phyloP scores from a whole-genome alignment of 2,888 invertebrate species.

The Melieria picta region DNA sequence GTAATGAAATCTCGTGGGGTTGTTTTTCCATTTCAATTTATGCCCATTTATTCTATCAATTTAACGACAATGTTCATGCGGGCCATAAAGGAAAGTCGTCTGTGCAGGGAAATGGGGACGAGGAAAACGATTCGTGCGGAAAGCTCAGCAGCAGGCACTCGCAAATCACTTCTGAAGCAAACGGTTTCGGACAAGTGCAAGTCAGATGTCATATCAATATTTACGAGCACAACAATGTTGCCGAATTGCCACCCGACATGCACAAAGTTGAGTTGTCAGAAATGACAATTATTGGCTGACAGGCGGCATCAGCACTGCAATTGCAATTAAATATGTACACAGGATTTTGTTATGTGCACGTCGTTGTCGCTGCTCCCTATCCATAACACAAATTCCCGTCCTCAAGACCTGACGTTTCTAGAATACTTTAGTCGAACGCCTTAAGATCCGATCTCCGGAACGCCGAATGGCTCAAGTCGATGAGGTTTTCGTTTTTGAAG shows the following conservation, averaged over 20 bases:
- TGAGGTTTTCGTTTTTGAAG: too few relatives aligned
- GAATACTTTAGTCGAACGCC: too few relatives aligned
- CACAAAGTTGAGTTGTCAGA: constrained; percentile 33
- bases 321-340: too few relatives aligned
- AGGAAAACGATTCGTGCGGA: constrained; percentile 28
- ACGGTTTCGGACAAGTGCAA: constrained; percentile 31
- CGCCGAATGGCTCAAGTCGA: too few relatives aligned
- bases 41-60: constrained; percentile 33
- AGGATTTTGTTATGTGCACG: too few relatives aligned
- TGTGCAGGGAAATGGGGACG: background rate
- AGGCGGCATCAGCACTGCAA: too few relatives aligned
- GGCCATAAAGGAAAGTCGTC: constrained; percentile 11
- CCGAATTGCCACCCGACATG: constrained; percentile 32
- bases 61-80: constrained; percentile 22
- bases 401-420: too few relatives aligned
- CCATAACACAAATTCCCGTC: too few relatives aligned
- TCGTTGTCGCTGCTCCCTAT: too few relatives aligned
- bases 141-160: constrained; percentile 6
- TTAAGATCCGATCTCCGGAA: too few relatives aligned
- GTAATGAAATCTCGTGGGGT: constrained; percentile 33
- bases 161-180: constrained; percentile 13
- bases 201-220: constrained; percentile 38
- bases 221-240: constrained; percentile 6
- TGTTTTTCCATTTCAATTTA: constrained; percentile 34
- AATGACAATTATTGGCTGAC: constrained; percentile 35